A percentile compares a stretch with the other conserved stretches of the same genome.
phyloP scores from a whole-genome alignment of 2,113 vertebrate genomes.

The Ivindomyrus marchei region DNA sequence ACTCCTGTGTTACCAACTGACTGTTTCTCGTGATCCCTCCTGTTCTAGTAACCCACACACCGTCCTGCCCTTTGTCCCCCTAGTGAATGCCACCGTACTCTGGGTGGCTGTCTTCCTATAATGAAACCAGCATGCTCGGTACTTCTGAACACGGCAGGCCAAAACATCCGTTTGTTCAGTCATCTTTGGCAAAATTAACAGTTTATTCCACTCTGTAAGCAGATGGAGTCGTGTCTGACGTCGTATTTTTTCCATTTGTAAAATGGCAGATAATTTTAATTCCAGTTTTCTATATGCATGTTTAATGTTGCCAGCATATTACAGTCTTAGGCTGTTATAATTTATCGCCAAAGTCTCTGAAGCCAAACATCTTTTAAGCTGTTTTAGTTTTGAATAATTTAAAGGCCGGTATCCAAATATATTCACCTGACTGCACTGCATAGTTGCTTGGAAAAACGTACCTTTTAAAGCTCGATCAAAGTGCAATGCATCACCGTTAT shows the following conservation, averaged over 20 bases:
- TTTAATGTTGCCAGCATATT: not conserved
- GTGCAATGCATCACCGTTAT: not conserved
- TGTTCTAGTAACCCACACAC: not conserved
- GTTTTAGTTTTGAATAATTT: not conserved
- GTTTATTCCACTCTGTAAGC: not conserved
- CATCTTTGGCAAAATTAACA: not conserved
- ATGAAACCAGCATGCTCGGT: not conserved
- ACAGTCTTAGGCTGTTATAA: not conserved
- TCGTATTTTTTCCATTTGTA: not conserved
- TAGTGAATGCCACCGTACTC: not conserved
- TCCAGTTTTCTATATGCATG: not conserved
- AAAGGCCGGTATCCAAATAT: not conserved
- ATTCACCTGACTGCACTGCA: not conserved
- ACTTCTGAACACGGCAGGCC: not conserved
- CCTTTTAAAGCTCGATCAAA: not conserved
- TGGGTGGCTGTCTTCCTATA: not conserved
- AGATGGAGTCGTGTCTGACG: not conserved
- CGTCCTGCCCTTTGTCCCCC: not conserved
- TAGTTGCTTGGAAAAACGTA: not conserved
- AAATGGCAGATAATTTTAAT: not conserved
- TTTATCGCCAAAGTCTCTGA: not conserved
- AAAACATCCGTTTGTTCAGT: not conserved
- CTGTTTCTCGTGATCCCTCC: not conserved
- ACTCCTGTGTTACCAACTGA: not conserved
- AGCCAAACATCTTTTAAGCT: not conserved